Conservation (phyloP, 2,113 vertebrate genomes). For the Leuciscus idus region DNA sequence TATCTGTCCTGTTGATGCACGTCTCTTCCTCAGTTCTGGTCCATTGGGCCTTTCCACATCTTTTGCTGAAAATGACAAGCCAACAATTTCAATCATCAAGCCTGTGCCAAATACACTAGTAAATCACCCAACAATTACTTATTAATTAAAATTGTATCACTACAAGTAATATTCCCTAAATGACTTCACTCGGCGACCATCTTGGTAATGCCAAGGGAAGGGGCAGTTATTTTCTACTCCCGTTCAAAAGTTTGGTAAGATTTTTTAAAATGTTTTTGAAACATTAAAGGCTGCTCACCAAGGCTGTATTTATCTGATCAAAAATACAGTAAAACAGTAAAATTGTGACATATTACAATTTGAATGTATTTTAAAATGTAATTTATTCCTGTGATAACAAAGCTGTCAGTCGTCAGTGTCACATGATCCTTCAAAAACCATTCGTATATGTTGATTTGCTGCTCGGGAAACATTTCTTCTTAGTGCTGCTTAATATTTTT, state of each 20-base stretch:
- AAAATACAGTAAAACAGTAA: too few species aligned
- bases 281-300: background rate
- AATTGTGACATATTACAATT: too few species aligned
- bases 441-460: too few species aligned
- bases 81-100: background rate
- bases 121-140: background rate
- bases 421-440: too few species aligned
- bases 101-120: background rate
- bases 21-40: conserved; percentile 82
- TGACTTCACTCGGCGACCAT: background rate
- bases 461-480: too few species aligned
- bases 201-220: background rate
- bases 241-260: background rate
- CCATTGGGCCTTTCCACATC: conserved; percentile 40
- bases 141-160: background rate
- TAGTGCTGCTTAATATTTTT: too few species aligned
- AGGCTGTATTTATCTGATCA: background rate
- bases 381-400: too few species aligned
- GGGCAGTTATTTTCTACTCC: background rate
- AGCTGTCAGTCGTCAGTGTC: too few species aligned
- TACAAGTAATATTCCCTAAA: background rate
- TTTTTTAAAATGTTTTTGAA: background rate
- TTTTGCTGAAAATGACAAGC: conserved; percentile 46
- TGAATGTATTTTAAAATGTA: too few species aligned
- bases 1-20: conserved; percentile 80